Evolutionary conservation across 2,888 invertebrate genomes (phyloP).

Genomic region (Synergus umbraculus): DNA sequence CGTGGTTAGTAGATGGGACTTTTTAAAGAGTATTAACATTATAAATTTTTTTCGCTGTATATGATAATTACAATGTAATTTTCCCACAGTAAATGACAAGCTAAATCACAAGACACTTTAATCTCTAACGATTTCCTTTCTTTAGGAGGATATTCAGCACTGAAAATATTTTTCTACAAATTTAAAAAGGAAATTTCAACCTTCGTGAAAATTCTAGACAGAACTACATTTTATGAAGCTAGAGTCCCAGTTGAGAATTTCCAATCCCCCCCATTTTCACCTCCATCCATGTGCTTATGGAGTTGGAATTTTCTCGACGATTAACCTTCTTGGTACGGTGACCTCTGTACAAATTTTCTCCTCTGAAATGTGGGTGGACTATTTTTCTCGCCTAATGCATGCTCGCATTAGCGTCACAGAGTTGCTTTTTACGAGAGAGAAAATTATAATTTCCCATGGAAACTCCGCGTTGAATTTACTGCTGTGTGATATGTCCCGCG

Average conservation of each 20-base stretch:
- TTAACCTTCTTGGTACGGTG: constrained; percentile 54
- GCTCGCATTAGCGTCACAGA: constrained; percentile 58
- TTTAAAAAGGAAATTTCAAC: neutral
- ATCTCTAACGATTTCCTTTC: too few species aligned
- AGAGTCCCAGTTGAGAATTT: constrained; percentile 6
- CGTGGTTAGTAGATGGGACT: too few species aligned
- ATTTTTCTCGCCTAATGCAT: constrained; percentile 59
- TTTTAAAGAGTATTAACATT: too few species aligned
- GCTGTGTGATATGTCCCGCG: constrained; percentile 49
- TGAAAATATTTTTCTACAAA: too few species aligned
- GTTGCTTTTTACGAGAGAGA: constrained; percentile 54
- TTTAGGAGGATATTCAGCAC: too few species aligned
- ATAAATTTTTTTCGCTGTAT: too few species aligned
- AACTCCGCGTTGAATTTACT: constrained; percentile 54
- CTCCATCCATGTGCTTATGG: constrained; percentile 43
- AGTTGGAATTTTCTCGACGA: constrained; percentile 59
- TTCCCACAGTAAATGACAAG: too few species aligned
- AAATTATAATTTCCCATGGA: constrained; percentile 60
- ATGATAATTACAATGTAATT: too few species aligned
- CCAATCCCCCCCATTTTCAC: neutral
- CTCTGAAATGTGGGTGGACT: constrained; percentile 49
- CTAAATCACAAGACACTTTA: too few species aligned
- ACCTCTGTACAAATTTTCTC: constrained; percentile 54
- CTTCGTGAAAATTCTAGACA: neutral
- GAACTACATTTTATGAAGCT: neutral